A percentile compares a stretch with the other conserved stretches of the same genome.
Evolutionary conservation across 1,140 invertebrate genomes (phyloP).

Genomic region (Trachymyrmex septentrionalis): DNA sequence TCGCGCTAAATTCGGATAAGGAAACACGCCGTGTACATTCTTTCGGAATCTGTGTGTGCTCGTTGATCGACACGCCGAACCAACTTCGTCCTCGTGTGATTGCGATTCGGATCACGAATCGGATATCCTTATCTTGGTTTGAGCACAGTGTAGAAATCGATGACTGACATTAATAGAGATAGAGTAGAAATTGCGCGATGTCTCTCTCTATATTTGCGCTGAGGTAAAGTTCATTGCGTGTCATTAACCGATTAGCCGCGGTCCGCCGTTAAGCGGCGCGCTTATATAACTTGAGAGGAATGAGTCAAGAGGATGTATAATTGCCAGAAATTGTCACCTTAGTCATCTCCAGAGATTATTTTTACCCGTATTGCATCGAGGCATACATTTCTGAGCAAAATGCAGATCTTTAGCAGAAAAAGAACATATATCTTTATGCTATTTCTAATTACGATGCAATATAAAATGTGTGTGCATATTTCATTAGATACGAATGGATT

Average conservation of each 20-base stretch:
- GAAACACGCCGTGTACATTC: constrained; percentile 22
- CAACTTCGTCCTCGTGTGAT: constrained; percentile 11
- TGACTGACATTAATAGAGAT: constrained; percentile 34
- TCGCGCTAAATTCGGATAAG: constrained; percentile 49
- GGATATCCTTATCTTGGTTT: background rate
- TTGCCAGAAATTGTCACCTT: constrained; percentile 59
- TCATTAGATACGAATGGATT: background rate
- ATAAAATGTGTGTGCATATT: background rate
- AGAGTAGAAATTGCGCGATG: constrained; percentile 2
- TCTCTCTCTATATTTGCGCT: constrained; percentile 31
- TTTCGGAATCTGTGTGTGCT: background rate
- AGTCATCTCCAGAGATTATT: constrained; percentile 14
- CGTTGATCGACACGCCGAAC: background rate
- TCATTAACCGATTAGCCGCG: constrained; percentile 57
- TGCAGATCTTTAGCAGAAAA: background rate
- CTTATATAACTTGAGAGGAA: constrained; percentile 58
- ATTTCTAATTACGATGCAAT: background rate
- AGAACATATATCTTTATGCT: background rate
- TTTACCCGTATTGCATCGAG: background rate
- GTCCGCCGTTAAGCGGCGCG: constrained; percentile 1
- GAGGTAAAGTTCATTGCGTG: constrained; percentile 26
- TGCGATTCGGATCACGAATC: background rate
- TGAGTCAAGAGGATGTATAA: constrained; percentile 48
- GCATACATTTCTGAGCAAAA: background rate
- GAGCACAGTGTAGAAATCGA: background rate